Percentiles rank a stretch among this genome's conserved stretches.
Evolutionary conservation across 1,140 invertebrate species (phyloP).

Genomic region (Trichonephila clavipes): DNA sequence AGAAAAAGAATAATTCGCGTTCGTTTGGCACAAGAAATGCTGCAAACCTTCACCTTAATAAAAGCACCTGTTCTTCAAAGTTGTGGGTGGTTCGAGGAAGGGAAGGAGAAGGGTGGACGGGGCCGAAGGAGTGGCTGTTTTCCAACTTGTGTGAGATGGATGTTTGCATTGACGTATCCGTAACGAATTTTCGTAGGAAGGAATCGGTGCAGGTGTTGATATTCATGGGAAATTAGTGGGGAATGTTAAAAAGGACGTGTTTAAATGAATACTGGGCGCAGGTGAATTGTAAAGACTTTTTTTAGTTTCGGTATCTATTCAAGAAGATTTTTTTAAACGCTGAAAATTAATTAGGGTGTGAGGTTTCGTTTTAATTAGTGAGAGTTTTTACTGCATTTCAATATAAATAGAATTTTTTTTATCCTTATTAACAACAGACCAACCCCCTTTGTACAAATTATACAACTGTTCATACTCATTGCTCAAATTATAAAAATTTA

Average conservation of each 20-base stretch:
- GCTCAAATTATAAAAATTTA: too few relatives aligned
- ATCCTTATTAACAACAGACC: too few relatives aligned
- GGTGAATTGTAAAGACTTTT: too few relatives aligned
- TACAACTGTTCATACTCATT: too few relatives aligned
- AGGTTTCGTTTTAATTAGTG: neutral
- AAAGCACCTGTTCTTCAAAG: conserved; percentile 59
- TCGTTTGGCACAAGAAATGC: neutral
- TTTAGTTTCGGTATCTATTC: neutral
- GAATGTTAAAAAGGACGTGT: too few relatives aligned
- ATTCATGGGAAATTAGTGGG: conserved; percentile 11
- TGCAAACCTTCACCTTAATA: conserved; percentile 34
- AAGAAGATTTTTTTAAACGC: neutral
- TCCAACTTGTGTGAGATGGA: conserved; percentile 3
- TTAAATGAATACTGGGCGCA: neutral
- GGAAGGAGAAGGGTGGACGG: neutral
- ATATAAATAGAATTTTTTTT: too few relatives aligned
- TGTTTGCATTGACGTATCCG: conserved; percentile 35
- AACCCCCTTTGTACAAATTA: too few relatives aligned
- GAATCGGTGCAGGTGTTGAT: conserved; percentile 46
- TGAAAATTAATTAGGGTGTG: neutral
- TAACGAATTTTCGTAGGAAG: conserved; percentile 30
- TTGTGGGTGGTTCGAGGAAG: conserved; percentile 31
- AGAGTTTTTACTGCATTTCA: too few relatives aligned
- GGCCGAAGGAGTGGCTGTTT: neutral
- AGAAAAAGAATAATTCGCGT: too few relatives aligned